These are phyloP conservation scores for Abramis brama DNA, from an alignment of 2,113 vertebrate genomes.

Conservation along the genomic window DNA sequence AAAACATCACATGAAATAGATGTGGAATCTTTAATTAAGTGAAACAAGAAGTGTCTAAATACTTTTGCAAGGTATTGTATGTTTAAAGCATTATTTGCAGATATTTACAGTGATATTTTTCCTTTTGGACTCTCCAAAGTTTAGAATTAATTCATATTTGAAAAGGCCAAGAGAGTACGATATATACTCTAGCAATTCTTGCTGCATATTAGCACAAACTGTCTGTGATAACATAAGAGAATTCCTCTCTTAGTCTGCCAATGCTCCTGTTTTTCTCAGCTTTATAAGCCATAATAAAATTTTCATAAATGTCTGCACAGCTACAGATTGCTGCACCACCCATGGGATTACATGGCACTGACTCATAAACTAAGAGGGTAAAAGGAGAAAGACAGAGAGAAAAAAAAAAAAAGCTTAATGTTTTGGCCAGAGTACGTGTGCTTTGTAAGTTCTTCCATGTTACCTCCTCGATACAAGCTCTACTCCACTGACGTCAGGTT, in stretches of 20 bases:
- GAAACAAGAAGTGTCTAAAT: neutral
- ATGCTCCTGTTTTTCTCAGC: constrained; percentile 36
- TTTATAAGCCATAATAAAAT: constrained; percentile 46
- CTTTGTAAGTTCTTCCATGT: constrained; percentile 50
- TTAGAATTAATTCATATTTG: neutral
- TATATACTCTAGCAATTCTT: neutral
- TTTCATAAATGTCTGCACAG: constrained; percentile 36
- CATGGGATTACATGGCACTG: constrained; percentile 48
- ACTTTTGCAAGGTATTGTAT: neutral
- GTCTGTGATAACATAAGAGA: constrained; percentile 19
- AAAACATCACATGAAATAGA: neutral
- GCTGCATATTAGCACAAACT: neutral
- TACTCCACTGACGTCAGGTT: constrained; percentile 41
- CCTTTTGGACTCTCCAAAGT: constrained; percentile 9
- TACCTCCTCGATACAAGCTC: constrained; percentile 34
- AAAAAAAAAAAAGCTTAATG: constrained; percentile 27
- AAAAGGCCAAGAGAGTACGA: constrained; percentile 13
- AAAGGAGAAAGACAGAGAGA: constrained; percentile 8
- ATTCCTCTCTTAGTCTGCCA: constrained; percentile 17
- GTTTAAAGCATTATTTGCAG: neutral
- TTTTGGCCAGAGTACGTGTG: constrained; percentile 42
- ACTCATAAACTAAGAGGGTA: constrained; percentile 41
- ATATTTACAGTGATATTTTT: neutral
- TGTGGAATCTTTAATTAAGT: neutral
- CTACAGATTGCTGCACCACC: constrained; percentile 37